These are phyloP conservation scores for Thomomys bottae DNA, from an alignment of 2,113 vertebrate species.

Conservation along the genomic window DNA sequence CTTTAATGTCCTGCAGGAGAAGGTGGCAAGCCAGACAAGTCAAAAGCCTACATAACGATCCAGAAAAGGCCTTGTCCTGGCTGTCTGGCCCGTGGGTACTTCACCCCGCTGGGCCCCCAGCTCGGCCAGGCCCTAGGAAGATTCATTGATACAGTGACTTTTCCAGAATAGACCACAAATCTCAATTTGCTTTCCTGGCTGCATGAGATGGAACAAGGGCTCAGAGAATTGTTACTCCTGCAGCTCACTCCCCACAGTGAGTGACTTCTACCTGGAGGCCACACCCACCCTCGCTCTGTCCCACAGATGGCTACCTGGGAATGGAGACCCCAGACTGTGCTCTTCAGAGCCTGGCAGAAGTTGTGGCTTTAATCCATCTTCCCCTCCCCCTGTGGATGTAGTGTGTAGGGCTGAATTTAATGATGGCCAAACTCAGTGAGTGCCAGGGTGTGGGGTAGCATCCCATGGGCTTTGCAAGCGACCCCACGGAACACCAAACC, in stretches of 20 bases:
- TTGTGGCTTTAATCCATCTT: not conserved
- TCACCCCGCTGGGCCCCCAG: too few species aligned
- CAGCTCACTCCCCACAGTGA: not conserved
- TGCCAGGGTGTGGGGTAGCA: not conserved
- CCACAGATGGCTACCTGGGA: too few species aligned
- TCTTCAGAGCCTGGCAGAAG: not conserved
- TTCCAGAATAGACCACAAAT: not conserved
- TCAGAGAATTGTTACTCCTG: not conserved
- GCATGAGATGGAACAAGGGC: accelerated
- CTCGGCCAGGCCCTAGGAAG: too few species aligned
- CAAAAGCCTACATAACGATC: too few species aligned
- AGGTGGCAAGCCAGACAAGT: too few species aligned
- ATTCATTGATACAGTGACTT: too few species aligned
- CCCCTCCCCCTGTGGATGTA: not conserved
- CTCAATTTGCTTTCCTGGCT: not conserved
- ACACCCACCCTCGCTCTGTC: too few species aligned
- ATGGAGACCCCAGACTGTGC: not conserved
- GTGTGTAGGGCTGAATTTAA: not conserved
- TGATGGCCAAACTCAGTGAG: accelerated
- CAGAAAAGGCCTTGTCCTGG: too few species aligned
- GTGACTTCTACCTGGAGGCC: not conserved
- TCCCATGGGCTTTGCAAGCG: not conserved
- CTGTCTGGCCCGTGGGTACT: too few species aligned
- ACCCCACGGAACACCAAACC: not conserved
- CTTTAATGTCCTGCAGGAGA: too few species aligned